A percentile compares a stretch with the other conserved stretches of the same genome.
Conservation (phyloP, 2,888 invertebrate genomes). For the Iselma pallidipennis region DNA sequence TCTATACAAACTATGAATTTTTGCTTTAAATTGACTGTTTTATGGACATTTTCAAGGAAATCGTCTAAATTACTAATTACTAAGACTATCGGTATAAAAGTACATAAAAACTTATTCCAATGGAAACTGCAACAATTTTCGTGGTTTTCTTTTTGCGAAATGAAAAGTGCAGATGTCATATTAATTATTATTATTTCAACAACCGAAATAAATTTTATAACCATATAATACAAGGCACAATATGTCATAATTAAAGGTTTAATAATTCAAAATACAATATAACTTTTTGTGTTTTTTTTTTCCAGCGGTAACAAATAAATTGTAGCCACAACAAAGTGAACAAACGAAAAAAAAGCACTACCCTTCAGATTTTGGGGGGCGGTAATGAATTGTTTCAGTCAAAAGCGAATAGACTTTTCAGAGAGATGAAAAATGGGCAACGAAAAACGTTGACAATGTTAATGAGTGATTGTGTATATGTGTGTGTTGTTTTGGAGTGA, state of each 20-base stretch:
- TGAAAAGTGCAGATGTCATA: neutral
- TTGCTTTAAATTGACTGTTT: neutral
- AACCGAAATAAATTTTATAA: neutral
- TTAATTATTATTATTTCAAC: neutral
- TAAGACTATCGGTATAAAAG: slow-evolving; percentile 14
- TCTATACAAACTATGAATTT: neutral
- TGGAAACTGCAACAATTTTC: neutral
- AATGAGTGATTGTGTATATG: slow-evolving; percentile 1
- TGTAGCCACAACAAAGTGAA: neutral
- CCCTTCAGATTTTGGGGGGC: neutral
- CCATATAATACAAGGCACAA: neutral
- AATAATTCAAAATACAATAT: neutral
- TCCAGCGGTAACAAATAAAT: neutral
- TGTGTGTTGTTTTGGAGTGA: neutral
- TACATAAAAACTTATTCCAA: slow-evolving; percentile 9
- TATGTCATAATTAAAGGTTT: neutral
- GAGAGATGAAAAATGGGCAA: slow-evolving; percentile 6
- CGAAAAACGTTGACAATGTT: slow-evolving; percentile 3
- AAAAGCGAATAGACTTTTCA: neutral
- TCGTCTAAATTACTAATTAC: neutral
- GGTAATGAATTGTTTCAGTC: slow-evolving; percentile 1
- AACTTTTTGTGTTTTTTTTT: neutral
- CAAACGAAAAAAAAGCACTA: neutral
- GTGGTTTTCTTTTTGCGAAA: no score
- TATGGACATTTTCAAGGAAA: neutral